phyloP scores from a whole-genome alignment of 2,113 vertebrate species.

The Rhabdomys dilectus region DNA sequence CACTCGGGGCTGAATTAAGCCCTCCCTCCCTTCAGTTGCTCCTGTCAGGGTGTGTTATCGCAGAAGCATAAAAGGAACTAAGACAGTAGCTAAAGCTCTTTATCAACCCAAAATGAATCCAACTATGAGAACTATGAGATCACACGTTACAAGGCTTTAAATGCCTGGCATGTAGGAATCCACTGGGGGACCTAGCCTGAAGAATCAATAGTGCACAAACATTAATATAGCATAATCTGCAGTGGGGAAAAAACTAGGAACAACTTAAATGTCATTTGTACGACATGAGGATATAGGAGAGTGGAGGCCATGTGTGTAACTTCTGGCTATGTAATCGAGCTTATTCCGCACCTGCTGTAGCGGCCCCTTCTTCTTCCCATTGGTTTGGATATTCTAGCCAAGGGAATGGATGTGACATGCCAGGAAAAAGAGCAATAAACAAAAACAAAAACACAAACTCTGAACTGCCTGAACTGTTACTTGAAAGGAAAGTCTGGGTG shows the following conservation, averaged over 20 bases:
- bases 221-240: background rate
- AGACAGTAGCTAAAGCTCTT: background rate
- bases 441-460: background rate
- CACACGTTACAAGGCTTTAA: background rate
- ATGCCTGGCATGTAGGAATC: background rate
- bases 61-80: background rate
- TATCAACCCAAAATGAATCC: background rate
- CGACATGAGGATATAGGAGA: background rate
- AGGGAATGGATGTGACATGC: background rate
- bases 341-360: background rate
- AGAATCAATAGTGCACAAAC: constrained; percentile 14
- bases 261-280: background rate
- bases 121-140: constrained; percentile 12
- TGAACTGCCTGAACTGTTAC: background rate
- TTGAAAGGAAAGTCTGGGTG: background rate
- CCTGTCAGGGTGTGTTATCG: background rate
- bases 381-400: background rate
- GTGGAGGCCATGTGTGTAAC: background rate
- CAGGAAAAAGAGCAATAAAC: background rate
- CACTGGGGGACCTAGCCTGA: background rate
- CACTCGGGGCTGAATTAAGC: background rate
- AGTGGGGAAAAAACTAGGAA: background rate
- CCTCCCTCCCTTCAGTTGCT: background rate
- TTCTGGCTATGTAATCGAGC: background rate
- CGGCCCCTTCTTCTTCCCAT: too few relatives aligned